These are phyloP conservation scores for Drosophila orosa DNA, from an alignment of 1,140 invertebrate genomes.

Conservation along the genomic window DNA sequence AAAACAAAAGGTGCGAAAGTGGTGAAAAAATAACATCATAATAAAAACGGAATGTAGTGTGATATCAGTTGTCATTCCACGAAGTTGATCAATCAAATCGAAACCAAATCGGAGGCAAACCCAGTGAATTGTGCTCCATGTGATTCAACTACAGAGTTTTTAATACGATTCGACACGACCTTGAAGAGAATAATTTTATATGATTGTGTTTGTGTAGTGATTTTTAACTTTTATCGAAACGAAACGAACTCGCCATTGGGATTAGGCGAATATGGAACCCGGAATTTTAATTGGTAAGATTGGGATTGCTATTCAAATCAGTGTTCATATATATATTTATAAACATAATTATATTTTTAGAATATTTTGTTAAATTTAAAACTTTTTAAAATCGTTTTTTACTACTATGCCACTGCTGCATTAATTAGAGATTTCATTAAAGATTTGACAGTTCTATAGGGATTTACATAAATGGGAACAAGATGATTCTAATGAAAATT, in stretches of 20 bases:
- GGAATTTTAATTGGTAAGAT: slow-evolving; percentile 78
- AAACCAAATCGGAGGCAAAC: slow-evolving; percentile 13
- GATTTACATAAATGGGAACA: too few species aligned
- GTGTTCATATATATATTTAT: too few species aligned
- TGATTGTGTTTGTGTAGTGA: slow-evolving; percentile 21
- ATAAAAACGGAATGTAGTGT: slow-evolving; percentile 20
- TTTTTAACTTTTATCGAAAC: slow-evolving; percentile 41
- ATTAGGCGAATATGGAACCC: slow-evolving; percentile 72
- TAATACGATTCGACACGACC: slow-evolving; percentile 25
- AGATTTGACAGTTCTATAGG: too few species aligned
- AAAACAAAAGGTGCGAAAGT: slow-evolving; percentile 48
- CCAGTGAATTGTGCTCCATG: slow-evolving; percentile 38
- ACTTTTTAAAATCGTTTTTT: too few species aligned
- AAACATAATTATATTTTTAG: too few species aligned
- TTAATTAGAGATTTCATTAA: too few species aligned
- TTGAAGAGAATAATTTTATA: slow-evolving; percentile 28
- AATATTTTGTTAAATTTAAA: too few species aligned
- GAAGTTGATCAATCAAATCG: slow-evolving; percentile 39
- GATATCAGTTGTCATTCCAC: slow-evolving; percentile 28
- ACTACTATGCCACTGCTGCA: too few species aligned
- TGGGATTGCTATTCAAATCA: not conserved
- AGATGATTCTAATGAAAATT: too few species aligned
- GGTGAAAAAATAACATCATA: slow-evolving; percentile 27
- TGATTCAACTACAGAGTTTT: slow-evolving; percentile 60
- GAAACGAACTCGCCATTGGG: slow-evolving; percentile 33